Base-by-base conservation (phyloP, 2,888 invertebrate species). In the Dryobotodes eremita region DNA sequence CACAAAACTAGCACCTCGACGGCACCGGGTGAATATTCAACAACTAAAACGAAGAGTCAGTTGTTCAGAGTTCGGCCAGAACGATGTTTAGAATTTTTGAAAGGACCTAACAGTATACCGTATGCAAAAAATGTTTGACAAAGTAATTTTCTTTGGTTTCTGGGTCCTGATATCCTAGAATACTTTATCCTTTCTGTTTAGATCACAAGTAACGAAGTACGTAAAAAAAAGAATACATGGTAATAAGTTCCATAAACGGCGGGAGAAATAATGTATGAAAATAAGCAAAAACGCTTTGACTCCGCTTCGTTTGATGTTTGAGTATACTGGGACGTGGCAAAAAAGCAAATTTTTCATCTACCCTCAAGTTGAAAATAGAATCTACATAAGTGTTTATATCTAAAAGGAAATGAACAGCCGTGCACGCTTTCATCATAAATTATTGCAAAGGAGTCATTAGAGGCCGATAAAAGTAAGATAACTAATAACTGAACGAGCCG, bases 401-500 rank as follows among this genome's bases (percentile, higher is more conserved):
- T 87, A 87, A 92, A 83, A 86, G 92, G 91, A 93, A 93, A 94
- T 93, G 93, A 93, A 92, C 92, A 88, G 80, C 79, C 83, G 64
- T 68, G 75, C 91, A 93, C 92, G 93, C 89, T 80, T 86, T 88
- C 84, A 83, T 89, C 91, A 91, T 93, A 92, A 94, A 93, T 94
- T 93, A 92, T 89, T 87, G 91, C 91, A 92, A 93, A 93, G 88
- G 93, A 92, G 91, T 94, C 94, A 93, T 95, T 94, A 95, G 92
- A 90, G 88, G 82, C 85, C 92, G 90, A 93, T 93, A 92, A 91
- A 83, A 92, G 86, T 84, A 78, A 91, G 92, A 92, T 94, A 93
- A 94, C 94, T 95, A 94, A 94, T 94, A 94, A 93, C 90, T 92
- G 89, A 91, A 93, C 91, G 92, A 92, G 92, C 87, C 92, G 91